phyloP scores from a whole-genome alignment of 2,888 invertebrate species.

The Entomobrya proxima region DNA sequence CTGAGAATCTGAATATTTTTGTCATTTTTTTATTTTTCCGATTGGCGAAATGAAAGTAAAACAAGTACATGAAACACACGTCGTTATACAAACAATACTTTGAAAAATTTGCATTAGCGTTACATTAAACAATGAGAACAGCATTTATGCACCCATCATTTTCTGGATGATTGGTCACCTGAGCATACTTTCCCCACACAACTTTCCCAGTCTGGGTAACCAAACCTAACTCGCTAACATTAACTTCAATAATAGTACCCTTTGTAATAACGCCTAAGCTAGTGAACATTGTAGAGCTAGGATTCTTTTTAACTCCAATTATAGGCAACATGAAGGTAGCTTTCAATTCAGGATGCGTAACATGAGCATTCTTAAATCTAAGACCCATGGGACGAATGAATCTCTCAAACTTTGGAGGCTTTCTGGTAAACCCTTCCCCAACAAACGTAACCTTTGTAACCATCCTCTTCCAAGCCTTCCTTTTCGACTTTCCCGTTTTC shows the following conservation, averaged over 20 bases:
- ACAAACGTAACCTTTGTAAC: constrained; percentile 99
- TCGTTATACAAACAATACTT: background rate
- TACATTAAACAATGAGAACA: constrained; percentile 93
- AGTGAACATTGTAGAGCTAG: constrained; percentile 97
- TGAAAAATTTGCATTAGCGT: too few relatives aligned
- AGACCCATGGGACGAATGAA: constrained; percentile 99
- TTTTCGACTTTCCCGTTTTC: constrained; percentile 91
- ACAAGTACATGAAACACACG: too few relatives aligned
- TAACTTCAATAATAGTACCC: constrained; percentile 98
- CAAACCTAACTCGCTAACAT: constrained; percentile 97
- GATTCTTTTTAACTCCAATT: constrained; percentile 99
- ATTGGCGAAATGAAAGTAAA: background rate
- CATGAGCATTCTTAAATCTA: constrained; percentile 97
- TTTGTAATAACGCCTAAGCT: constrained; percentile 98
- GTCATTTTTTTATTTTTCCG: background rate
- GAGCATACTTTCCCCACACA: constrained; percentile 99
- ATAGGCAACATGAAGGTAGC: constrained; percentile 98
- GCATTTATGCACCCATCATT: constrained; percentile 99
- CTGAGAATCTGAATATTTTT: too few relatives aligned
- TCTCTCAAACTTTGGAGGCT: constrained; percentile 99
- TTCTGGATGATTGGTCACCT: constrained; percentile 99
- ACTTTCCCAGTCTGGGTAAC: constrained; percentile 99
- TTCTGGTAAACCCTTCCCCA: constrained; percentile 98
- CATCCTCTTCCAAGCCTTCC: constrained; percentile 99
- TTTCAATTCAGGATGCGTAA: constrained; percentile 99